Base-by-base conservation (phyloP, 2,797 vertebrate species). In the Schizopygopsis pylzovi region DNA sequence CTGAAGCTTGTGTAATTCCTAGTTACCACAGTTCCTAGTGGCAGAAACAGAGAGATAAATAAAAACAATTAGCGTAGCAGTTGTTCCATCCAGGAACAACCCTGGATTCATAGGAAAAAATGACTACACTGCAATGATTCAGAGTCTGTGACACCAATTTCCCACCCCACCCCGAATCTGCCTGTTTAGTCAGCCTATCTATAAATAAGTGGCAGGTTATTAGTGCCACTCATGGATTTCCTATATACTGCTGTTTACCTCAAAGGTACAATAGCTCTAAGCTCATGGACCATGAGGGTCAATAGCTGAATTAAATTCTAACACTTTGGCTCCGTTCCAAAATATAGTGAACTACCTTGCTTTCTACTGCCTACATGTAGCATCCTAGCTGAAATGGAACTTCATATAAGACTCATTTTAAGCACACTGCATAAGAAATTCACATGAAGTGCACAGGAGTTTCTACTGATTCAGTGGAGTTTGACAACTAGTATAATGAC, bases 221-320 rank as follows among this genome's bases (percentile, higher is more conserved):
- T 78, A 28, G 82, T 76, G 82, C 67, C 71, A 83, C 71, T 67
- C 72, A 45, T 63, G 45, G 45, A 83, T 76, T 76, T 73, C 54
- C 54, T 41, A 52, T 22, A 37, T 18, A 6, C 41, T 61, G 28
- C 33, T 59, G 49, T 70, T 63, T 68, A 56, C 33, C 33, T 39
- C 70, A 81, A 65, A 80, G 22, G 80, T 37, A 39, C 12, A 20
- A 22, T 3, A 9, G 41, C 37, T 22, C 22, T 76, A 49, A 77
- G 56, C 52, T 22, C 33, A 68, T 4, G 7, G 8, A 47, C 54
- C 72, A 76, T 28, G 39, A 80, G 70, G 68, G 81, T 87, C 70
- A 47, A 84, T 41, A 81, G 75, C 65, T 18, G 28, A 85, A 81
- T 67, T 80, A 49, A 41, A 43, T 68, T 83, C 22, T 28, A 18